These are phyloP conservation scores for Bombus consobrinus DNA, from an alignment of 1,140 invertebrate species.

Conservation along the genomic window DNA sequence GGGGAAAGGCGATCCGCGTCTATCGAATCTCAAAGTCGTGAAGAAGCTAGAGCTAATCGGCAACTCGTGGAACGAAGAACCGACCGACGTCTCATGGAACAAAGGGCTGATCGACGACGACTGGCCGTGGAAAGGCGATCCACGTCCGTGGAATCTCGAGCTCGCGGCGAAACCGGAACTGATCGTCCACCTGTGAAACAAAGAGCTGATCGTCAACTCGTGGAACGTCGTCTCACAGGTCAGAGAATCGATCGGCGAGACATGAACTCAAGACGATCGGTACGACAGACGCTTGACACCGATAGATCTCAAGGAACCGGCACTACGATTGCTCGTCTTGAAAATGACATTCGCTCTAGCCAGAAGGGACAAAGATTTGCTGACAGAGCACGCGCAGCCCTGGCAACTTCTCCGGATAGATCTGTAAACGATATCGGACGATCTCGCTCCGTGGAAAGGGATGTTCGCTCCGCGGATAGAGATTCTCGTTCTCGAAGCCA, in stretches of 20 bases:
- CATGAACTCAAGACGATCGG: background rate
- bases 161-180: background rate
- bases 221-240: constrained; percentile 4
- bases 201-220: background rate
- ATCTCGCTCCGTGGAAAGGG: background rate
- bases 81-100: background rate
- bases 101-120: background rate
- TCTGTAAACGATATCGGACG: constrained; percentile 27
- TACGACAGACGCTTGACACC: background rate
- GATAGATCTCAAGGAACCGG: background rate
- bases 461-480: background rate
- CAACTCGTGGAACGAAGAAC: background rate
- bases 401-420: background rate
- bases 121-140: no score
- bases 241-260: constrained; percentile 5
- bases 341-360: background rate
- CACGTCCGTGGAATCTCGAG: background rate
- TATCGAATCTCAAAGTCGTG: no score
- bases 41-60: background rate
- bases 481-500: background rate
- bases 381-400: background rate
- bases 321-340: background rate
- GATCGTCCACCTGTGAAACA: background rate
- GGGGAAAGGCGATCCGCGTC: background rate
- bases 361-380: constrained; percentile 11